Evolutionary conservation across 2,797 vertebrate species (phyloP).

Genomic region (Chaetodon trifasciatus): DNA sequence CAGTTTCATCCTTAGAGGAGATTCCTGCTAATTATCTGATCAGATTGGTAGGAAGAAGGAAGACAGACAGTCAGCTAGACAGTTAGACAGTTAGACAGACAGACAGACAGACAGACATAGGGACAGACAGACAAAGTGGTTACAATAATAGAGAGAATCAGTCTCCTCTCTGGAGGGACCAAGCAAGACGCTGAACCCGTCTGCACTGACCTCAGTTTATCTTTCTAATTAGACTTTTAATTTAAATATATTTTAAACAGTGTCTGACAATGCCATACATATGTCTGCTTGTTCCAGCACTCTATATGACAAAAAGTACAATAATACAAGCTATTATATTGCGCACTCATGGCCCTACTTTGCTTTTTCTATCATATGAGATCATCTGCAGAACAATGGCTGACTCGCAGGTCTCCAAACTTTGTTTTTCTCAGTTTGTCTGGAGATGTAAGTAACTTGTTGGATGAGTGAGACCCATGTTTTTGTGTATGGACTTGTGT

Average conservation of each 20-base stretch:
- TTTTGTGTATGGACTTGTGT: not conserved
- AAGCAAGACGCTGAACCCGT: not conserved
- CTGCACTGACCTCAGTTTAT: not conserved
- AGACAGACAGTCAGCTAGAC: not conserved
- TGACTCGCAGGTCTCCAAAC: too few relatives aligned
- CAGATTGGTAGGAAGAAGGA: not conserved
- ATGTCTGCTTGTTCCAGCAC: not conserved
- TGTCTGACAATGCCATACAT: not conserved
- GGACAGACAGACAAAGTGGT: not conserved
- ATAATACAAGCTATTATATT: not conserved
- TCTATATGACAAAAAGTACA: not conserved
- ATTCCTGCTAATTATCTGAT: conserved; percentile 47
- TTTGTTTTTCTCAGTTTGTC: not conserved
- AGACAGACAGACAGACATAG: not conserved
- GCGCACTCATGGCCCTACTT: too few relatives aligned
- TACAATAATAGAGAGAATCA: not conserved
- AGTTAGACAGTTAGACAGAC: not conserved
- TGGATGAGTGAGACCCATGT: not conserved
- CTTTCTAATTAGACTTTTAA: not conserved
- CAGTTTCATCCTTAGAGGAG: conserved; percentile 43
- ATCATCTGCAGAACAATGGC: not conserved
- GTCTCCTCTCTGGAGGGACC: not conserved
- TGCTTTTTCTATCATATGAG: not conserved
- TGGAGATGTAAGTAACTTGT: not conserved
- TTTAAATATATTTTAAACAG: not conserved